A percentile compares a stretch with the other conserved stretches of the same genome.
Conservation (phyloP, 2,113 vertebrate genomes). For the Peucedramus taeniatus region DNA sequence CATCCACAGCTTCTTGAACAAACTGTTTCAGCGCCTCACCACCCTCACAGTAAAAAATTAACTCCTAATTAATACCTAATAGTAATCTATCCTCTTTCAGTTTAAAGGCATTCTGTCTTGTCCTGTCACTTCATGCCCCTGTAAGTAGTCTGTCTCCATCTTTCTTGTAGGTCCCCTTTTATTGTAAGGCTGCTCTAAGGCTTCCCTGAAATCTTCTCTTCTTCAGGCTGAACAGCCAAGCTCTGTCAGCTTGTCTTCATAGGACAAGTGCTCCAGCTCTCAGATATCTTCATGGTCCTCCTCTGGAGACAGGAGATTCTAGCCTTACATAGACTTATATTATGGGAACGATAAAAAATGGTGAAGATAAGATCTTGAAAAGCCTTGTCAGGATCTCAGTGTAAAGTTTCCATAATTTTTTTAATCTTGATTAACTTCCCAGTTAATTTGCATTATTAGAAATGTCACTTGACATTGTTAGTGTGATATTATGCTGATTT, state of each 20-base stretch:
- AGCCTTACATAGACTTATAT: not conserved
- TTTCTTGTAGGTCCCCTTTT: not conserved
- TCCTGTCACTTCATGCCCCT: too few species aligned
- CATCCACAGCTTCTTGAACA: not conserved
- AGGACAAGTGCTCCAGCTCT: not conserved
- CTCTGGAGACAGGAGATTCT: not conserved
- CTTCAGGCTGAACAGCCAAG: not conserved
- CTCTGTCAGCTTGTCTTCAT: not conserved
- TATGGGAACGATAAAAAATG: not conserved
- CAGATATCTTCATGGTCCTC: not conserved
- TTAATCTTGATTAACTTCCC: not conserved
- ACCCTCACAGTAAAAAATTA: not conserved
- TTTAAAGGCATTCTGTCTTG: not conserved
- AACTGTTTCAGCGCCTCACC: not conserved
- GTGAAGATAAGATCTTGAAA: not conserved
- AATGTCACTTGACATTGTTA: not conserved
- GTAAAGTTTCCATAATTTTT: not conserved
- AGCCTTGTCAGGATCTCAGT: fast-evolving
- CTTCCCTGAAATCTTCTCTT: not conserved
- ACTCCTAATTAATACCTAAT: not conserved
- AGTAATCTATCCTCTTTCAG: not conserved
- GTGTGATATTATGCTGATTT: not conserved
- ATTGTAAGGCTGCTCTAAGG: not conserved
- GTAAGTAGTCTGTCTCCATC: not conserved
- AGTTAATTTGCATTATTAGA: not conserved